Evolutionary conservation across 2,888 invertebrate species (phyloP), one percentile per base, ranked within the genome.

Genomic region (Poecilus cupreus): DNA sequence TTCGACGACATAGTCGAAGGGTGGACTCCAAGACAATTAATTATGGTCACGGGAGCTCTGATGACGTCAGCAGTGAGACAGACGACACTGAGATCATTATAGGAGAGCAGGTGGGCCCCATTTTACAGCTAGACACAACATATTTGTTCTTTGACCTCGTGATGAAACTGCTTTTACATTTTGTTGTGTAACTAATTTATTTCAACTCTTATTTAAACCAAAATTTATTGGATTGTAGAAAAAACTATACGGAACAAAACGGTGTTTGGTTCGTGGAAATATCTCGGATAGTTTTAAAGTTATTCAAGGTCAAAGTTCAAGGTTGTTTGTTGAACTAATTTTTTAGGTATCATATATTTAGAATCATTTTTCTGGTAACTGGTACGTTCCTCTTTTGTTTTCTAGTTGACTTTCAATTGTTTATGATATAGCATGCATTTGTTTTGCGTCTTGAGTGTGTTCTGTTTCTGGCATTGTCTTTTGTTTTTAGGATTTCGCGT

Each of bases 81-180:
- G 92, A 92, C 60, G 89, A 89, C 0, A 87, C 91, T 0, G 91
- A 91, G 82, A 91, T 92, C 54, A 87, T 91, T 5, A 89, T 91
- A 0, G 92, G 92, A 2, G 93, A 93, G 84, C 91, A 93, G 89
- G 93, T 93, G 85, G 87, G 84, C 32, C 32, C 26, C 32, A 3
- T 6, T 6, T 2, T 32, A 32, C 32, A 32, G 4, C 4, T 32
- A 3, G 1, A 32, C 1, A 32, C 32, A 32, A 3, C 32, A 32
- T 6, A 32, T 6, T 8, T 32, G 32, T 6, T 5, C 32, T n/a
- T n/a, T n/a, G n/a, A n/a, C n/a, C n/a, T n/a, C n/a, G n/a, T n/a
- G n/a, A n/a, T n/a, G n/a, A n/a, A n/a, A n/a, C n/a, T n/a, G n/a
- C n/a, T n/a, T n/a, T n/a, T n/a, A 32, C 32, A 32, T 32, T 32